Evolutionary conservation across 2,888 invertebrate genomes (phyloP).

Genomic region (Incurvaria masculella): DNA sequence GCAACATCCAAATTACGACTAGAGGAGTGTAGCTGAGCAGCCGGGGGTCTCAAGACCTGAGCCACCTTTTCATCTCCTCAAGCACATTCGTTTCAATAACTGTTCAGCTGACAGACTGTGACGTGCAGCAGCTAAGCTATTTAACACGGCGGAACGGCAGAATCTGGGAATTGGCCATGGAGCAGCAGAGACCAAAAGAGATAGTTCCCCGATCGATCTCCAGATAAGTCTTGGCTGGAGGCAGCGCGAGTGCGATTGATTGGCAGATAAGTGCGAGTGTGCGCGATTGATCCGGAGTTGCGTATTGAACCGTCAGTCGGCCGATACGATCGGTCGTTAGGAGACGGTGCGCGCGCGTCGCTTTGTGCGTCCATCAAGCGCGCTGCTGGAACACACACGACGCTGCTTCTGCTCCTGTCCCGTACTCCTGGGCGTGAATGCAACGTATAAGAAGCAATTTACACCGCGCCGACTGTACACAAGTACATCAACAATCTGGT

Average conservation of each 20-base stretch:
- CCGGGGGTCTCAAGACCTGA: no score
- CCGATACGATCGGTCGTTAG: conserved; percentile 49
- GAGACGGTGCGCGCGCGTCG: conserved; percentile 25
- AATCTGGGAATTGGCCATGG: background rate
- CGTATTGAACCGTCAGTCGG: conserved; percentile 52
- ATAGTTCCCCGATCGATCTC: conserved; percentile 3
- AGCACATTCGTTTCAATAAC: no score
- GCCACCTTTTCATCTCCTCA: no score
- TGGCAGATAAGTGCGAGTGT: conserved; percentile 28
- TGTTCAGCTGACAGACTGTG: no score
- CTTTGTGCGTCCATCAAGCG: conserved; percentile 9
- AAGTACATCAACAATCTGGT: no score
- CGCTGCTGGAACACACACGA: background rate
- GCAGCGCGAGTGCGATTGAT: conserved; percentile 24
- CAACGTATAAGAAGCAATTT: no score
- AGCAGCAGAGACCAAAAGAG: background rate
- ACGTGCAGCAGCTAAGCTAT: no score
- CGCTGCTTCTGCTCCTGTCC: background rate
- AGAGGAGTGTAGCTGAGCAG: no score
- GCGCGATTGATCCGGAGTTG: conserved; percentile 35
- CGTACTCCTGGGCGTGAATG: background rate
- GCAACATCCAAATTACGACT: no score
- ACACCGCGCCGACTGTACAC: no score
- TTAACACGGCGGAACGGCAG: no score
- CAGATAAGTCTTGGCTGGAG: conserved; percentile 5